Evolutionary conservation across 2,888 invertebrate genomes (phyloP), one percentile per base, ranked within the genome.

Genomic region (Lasioglossum zephyrum): DNA sequence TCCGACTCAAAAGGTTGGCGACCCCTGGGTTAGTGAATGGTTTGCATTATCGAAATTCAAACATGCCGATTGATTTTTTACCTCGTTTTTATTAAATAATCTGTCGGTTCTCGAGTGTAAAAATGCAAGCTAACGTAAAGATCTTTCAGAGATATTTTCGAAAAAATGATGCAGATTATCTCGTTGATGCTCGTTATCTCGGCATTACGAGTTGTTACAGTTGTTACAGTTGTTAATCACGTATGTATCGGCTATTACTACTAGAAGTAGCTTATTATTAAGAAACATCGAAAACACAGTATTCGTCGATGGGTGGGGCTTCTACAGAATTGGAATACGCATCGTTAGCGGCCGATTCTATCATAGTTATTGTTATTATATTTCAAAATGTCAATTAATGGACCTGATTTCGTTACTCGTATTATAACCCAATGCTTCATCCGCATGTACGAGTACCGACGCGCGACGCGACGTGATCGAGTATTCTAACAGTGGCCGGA

Each of bases 401-500:
- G 13, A n/a, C 11, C 5, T 5, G 39, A 70, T 41, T 70, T 70
- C 13, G 39, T 70, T 70, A 13, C 70, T 49, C 49, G n/a, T 22
- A 49, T 66, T 60, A 31, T 22, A 66, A 22, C 36, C 60, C 72
- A 82, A 41, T 44, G 81, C 73, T 69, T 79, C 69, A 77, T 76
- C 57, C 66, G 66, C 76, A 79, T 66, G 60, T 73, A 73, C 76
- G 72, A 11, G 49, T 49, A 74, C 36, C 31, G 76, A 36, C 39
- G 36, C 36, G 36, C 39, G 39, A 39, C 39, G 39, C 39, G 39
- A 39, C 44, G 60, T 49, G 49, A 81, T 82, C 80, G 80, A 88
- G 77, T 87, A 87, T 87, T 88, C 79, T 81, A 85, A 79, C 70
- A 78, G 76, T 70, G 80, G 73, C 82, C 82, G 72, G 82, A 79